Conservation (phyloP, 2,113 vertebrate species). For the Cavia porcellus region DNA sequence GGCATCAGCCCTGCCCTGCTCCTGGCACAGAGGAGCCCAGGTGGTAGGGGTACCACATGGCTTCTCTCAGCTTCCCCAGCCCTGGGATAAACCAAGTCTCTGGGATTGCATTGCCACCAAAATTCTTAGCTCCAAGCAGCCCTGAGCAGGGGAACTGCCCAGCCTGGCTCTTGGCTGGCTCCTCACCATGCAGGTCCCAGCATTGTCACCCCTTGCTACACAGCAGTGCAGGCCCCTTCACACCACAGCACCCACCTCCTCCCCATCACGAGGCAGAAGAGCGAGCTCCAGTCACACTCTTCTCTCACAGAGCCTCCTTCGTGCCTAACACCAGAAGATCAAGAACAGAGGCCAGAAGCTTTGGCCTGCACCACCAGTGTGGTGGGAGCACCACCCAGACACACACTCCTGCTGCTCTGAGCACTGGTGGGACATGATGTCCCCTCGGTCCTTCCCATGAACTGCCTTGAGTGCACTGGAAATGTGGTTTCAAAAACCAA, state of each 20-base stretch:
- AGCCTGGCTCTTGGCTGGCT: not conserved
- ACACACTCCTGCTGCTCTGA: not conserved
- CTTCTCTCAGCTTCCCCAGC: not conserved
- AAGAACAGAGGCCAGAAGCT: not conserved
- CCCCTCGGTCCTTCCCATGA: not conserved
- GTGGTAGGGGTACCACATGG: too few species aligned
- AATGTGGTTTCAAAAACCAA: not conserved
- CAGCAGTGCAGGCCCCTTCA: not conserved
- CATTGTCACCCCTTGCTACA: not conserved
- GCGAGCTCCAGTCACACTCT: not conserved
- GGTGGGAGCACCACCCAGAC: rapidly evolving
- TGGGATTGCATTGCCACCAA: not conserved
- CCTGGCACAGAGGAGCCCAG: not conserved
- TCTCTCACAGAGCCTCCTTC: not conserved
- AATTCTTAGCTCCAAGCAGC: not conserved
- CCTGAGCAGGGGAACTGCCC: not conserved
- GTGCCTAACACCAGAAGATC: not conserved
- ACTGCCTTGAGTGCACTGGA: too few species aligned
- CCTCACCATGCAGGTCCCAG: not conserved
- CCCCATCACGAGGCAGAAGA: not conserved
- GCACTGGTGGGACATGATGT: not conserved
- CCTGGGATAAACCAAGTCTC: not conserved
- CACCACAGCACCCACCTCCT: not conserved
- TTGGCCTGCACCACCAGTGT: too few species aligned
- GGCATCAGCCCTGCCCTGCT: not conserved